Evolutionary conservation across 2,113 vertebrate species (phyloP), one percentile per base, ranked within the genome.

Genomic region (Irena cyanogastra): DNA sequence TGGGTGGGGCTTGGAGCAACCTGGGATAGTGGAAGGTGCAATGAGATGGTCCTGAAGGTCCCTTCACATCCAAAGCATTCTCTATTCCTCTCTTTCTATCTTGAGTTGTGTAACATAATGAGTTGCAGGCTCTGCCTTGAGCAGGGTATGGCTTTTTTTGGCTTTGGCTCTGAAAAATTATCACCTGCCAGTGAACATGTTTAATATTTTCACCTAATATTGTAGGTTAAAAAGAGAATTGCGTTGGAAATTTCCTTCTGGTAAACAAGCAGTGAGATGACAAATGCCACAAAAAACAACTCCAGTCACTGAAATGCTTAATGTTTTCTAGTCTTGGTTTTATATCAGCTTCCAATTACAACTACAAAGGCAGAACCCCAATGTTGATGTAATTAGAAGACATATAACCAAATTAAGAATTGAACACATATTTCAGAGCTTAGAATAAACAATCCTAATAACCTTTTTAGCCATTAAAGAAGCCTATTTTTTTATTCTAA

Each of bases 191-290:
- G 45, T 66, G 49, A 88, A 50, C 20, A 6, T 72, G 26, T 83
- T 93, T 88, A 75, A 72, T 81, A 79, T 89, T 95, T 83, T 64
- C 86, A 80, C 66, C 53, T 91, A 76, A 37, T 89, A 30, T 20
- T 70, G 66, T 42, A 85, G 35, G 63, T 91, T 95, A 90, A 79
- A 68, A 86, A 74, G 80, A 86, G 76, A 89, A 39, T 65, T 45
- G 61, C 21, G 12, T 63, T 64, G 56, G 52, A 70, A 66, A 83
- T 88, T 44, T 83, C 53, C 27, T 78, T 77, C 68, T 89, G 86
- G 57, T 75, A 83, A 93, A 71, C 89, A 94, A 94, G 76, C 52
- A 78, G 22, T 37, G 72, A 71, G 80, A 68, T 89, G 75, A 93
- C 70, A 96, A 93, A 94, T 68, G 54, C 64, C 6, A 3, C 27